Base-by-base conservation (phyloP, 2,797 vertebrate species). In the Scyliorhinus canicula region DNA sequence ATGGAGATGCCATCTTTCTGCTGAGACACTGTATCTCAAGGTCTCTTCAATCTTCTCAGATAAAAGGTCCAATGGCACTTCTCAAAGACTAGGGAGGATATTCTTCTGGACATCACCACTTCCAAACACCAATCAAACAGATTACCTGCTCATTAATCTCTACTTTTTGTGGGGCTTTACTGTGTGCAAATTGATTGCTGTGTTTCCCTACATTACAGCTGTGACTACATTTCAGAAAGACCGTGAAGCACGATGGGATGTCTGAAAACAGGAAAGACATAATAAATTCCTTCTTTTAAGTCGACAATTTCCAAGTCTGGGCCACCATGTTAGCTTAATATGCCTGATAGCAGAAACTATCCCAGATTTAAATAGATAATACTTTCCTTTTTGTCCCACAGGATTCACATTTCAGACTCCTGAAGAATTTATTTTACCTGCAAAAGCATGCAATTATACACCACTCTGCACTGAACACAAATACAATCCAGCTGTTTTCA, bases 401-500 rank as follows among this genome's bases (percentile, higher is more conserved):
- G 57, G 88, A 65, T 93, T 93, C 88, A 93, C 65, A 93, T 63
- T 93, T 93, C 88, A 65, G 6, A 35, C 40, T 93, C 35, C 88
- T 26, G 24, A 63, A 65, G 19, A 93, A 96, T 96, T 96, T 96
- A 96, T 96, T 96, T 96, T 96, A 97, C 96, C 96, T 97, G 96
- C 95, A 95, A 96, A 96, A 96, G 96, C 96, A 96, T 97, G 96
- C 95, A 94, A 95, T 93, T 95, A 96, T 55, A 96, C 95, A 96
- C 50, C 95, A 96, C 95, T 95, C 95, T 96, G 96, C 96, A 96
- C 95, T 95, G 95, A 95, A 95, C 95, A 95, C 95, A 96, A 96
- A 96, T 93, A 85, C 95, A 95, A 95, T 95, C 95, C 97, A 97
- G 97, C 97, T 97, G 97, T 97, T 97, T 97, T 96, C 95, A 96